A percentile compares a stretch with the other conserved stretches of the same genome.
phyloP scores from a whole-genome alignment of 2,888 invertebrate genomes.

The Meandrusa payeni region DNA sequence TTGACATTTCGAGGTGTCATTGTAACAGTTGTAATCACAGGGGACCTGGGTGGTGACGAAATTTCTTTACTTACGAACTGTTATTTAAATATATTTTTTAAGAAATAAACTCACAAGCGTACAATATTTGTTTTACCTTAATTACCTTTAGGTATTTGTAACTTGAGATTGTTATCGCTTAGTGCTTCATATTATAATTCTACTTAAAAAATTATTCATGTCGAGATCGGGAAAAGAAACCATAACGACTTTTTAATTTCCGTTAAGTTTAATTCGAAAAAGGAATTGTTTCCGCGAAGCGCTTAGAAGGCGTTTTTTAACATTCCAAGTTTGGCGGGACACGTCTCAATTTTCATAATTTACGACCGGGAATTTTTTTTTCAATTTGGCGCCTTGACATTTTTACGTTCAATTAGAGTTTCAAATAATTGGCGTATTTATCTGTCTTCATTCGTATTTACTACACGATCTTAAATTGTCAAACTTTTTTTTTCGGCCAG shows the following conservation, averaged over 20 bases:
- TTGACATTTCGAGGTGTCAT: constrained; percentile 8
- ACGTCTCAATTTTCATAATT: constrained; percentile 24
- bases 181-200: constrained; percentile 32
- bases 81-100: neutral
- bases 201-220: neutral
- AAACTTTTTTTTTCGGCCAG: constrained; percentile 19
- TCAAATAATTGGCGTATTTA: constrained; percentile 31
- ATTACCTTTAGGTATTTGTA: constrained; percentile 24
- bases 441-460: constrained; percentile 17
- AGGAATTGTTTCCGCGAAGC: constrained; percentile 12
- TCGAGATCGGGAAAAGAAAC: constrained; percentile 6
- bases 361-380: constrained; percentile 22
- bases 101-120: too few species aligned
- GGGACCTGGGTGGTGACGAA: constrained; percentile 1
- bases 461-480: constrained; percentile 21
- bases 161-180: constrained; percentile 30
- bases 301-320: constrained; percentile 18
- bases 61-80: neutral
- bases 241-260: constrained; percentile 5
- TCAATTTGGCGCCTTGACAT: constrained; percentile 26
- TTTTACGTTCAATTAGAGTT: constrained; percentile 31
- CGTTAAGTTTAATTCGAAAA: constrained; percentile 4
- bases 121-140: constrained; percentile 14
- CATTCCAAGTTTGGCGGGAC: constrained; percentile 2
- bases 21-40: constrained; percentile 5